Conservation (phyloP, 2,888 invertebrate genomes). For the Andrena dorsata region DNA sequence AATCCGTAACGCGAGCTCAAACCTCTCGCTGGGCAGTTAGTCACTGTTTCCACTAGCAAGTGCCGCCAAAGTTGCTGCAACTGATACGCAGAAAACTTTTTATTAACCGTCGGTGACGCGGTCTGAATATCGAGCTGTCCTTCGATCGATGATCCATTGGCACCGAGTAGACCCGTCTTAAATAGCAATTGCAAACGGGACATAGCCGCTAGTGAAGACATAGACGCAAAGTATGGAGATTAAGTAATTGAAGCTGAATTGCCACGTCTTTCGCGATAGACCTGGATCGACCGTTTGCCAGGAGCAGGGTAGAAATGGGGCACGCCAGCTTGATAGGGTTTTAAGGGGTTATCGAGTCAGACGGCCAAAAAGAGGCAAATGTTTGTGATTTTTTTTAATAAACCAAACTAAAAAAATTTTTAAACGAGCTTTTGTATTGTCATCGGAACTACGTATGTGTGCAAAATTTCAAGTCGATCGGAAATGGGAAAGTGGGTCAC, state of each 20-base stretch:
- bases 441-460: no score
- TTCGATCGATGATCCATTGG: slow-evolving; percentile 57
- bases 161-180: slow-evolving; percentile 17
- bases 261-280: neutral
- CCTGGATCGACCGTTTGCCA: no score
- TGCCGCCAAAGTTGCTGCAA: slow-evolving; percentile 13
- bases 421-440: no score
- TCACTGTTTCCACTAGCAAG: slow-evolving; percentile 18
- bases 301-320: no score
- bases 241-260: neutral
- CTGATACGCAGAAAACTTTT: slow-evolving; percentile 38
- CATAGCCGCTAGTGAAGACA: neutral
- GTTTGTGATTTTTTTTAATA: no score
- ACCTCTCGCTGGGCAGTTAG: neutral
- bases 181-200: slow-evolving; percentile 12
- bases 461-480: no score
- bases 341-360: no score
- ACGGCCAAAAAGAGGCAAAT: no score
- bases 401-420: no score
- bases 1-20: neutral
- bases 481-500: no score
- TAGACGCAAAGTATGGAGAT: neutral
- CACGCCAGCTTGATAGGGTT: no score
- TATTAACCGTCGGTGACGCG: slow-evolving; percentile 45
- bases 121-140: slow-evolving; percentile 44